Conservation (phyloP, 2,888 invertebrate species). For the Eristalinus aeneus region DNA sequence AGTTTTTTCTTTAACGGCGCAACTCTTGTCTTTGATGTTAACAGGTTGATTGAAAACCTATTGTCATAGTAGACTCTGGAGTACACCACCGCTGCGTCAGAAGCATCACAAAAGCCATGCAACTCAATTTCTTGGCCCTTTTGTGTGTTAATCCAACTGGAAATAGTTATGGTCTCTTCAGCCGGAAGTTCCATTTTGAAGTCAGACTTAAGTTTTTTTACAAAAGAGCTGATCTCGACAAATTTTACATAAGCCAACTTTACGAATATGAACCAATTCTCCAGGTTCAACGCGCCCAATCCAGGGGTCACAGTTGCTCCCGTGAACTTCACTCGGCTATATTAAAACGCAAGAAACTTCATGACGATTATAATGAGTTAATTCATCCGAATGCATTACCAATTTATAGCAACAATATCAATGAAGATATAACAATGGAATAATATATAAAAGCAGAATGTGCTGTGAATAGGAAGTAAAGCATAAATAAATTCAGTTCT, state of each 20-base stretch:
- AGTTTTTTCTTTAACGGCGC: no score
- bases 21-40: no score
- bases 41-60: no score
- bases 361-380: slow-evolving; percentile 70
- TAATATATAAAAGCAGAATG: slow-evolving; percentile 17
- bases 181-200: no score
- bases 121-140: no score
- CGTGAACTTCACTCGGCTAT: slow-evolving; percentile 74
- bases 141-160: no score
- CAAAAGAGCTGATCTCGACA: slow-evolving; percentile 76
- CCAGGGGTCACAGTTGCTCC: slow-evolving; percentile 76
- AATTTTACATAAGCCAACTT: slow-evolving; percentile 75
- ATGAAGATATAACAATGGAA: slow-evolving; percentile 54
- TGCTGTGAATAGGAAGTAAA: not conserved
- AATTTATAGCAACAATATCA: slow-evolving; percentile 23
- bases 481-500: slow-evolving; percentile 18
- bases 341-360: slow-evolving; percentile 75
- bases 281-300: slow-evolving; percentile 76
- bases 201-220: slow-evolving; percentile 74
- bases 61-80: no score
- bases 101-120: no score
- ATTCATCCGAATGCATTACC: slow-evolving; percentile 18
- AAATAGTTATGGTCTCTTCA: no score
- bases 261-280: slow-evolving; percentile 77
- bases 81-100: no score